Base-by-base conservation (phyloP, 2,888 invertebrate genomes). In the Nomada lathburiana region DNA sequence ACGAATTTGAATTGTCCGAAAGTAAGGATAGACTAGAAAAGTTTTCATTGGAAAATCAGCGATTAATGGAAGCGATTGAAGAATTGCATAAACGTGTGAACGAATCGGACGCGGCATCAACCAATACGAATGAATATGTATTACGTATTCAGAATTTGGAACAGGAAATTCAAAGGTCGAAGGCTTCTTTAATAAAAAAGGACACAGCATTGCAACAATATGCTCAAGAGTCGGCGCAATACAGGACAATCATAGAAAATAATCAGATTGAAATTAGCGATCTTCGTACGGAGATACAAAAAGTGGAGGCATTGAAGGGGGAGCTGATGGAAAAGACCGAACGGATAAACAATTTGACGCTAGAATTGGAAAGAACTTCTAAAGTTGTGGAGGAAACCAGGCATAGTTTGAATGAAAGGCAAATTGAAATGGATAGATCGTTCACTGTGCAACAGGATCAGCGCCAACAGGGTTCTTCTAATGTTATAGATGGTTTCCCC, bases 341-440 rank as follows among this genome's bases (percentile, higher is more conserved):
- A 10, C 62, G 96, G 93, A 96, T 97, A 87, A 96, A 97, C 18
- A 95, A 96, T 10, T 93, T 97, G 16, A 96, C 96, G 89, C 96
- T 96, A 86, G 96, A 97, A 91, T 94, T 97, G 82, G 95, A 88
- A 36, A 23, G 26, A 10, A 79, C 60, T 26, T n/a, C 68, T 13
- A 52, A 29, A 7, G 18, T 29, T 20, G 36, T 88, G 23, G 79
- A 84, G 2, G 76, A 68, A 23, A 59, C 76, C 2, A 75, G 18
- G 4, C 26, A 18, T 2, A 64, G 2, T 44, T 78, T 87, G 29
- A 81, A 85, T 18, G 86, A 89, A 9, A 91, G 87, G 64, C 83
- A 89, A 68, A 23, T 59, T 1, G 83, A 88, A 65, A 18, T 90
- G 67, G 84, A 88, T 13, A 50, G 20, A 50, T 60, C 88, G 18